Percentiles rank a stretch among this genome's conserved stretches.
Conservation (phyloP, 2,797 vertebrate genomes). For the Strix occidentalis region DNA sequence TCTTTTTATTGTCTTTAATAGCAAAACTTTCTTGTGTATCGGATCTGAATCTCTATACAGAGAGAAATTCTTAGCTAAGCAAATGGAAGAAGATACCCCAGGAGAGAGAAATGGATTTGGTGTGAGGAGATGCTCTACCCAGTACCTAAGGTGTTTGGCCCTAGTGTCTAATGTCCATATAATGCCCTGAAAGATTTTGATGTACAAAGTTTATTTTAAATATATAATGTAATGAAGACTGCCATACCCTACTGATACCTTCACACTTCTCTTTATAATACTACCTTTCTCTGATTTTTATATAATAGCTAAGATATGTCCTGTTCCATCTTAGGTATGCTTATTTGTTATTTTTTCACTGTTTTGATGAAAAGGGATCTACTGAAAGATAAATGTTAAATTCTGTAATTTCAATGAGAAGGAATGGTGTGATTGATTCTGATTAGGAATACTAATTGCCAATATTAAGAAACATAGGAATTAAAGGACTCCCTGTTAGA, state of each 20-base stretch:
- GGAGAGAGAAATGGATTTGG: constrained; percentile 57
- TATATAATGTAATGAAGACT: background rate
- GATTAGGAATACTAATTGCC: background rate
- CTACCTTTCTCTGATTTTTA: background rate
- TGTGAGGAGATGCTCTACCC: constrained; percentile 62
- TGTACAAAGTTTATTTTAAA: background rate
- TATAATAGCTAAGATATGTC: background rate
- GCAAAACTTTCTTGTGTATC: constrained; percentile 50
- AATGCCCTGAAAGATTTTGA: constrained; percentile 29
- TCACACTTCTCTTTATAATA: background rate
- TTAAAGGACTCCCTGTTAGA: background rate
- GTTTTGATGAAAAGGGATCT: background rate
- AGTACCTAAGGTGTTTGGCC: constrained; percentile 57
- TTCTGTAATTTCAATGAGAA: background rate
- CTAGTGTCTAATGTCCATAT: constrained; percentile 35
- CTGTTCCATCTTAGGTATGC: background rate
- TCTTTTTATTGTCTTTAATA: constrained; percentile 60
- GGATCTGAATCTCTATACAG: constrained; percentile 61
- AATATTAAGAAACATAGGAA: background rate
- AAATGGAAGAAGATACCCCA: constrained; percentile 58
- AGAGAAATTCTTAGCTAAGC: constrained; percentile 65
- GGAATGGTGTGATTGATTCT: background rate
- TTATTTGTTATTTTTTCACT: background rate
- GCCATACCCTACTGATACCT: background rate
- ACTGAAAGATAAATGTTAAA: background rate